Conservation (phyloP, 2,888 invertebrate genomes). For the Boloria euphrosyne region DNA sequence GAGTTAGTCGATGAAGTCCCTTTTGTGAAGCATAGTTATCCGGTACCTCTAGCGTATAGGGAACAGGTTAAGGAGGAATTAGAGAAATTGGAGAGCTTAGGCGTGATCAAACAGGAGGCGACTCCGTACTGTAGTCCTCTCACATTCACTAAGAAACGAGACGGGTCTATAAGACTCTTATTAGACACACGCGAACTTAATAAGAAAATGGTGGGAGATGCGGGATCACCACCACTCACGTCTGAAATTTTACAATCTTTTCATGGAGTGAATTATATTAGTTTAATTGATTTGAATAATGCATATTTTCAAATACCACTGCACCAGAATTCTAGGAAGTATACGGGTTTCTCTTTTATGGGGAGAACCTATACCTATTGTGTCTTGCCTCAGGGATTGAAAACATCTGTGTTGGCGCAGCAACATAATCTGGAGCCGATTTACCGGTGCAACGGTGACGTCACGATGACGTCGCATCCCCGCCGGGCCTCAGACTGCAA, state of each 20-base stretch:
- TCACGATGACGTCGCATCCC: too few relatives aligned
- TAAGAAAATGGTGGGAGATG: constrained; percentile 32
- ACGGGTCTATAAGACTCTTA: too few relatives aligned
- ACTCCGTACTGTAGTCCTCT: constrained; percentile 42
- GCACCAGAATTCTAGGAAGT: constrained; percentile 26
- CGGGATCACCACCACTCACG: constrained; percentile 31
- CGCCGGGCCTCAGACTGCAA: too few relatives aligned
- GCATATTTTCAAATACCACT: constrained; percentile 40
- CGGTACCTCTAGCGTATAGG: constrained; percentile 42
- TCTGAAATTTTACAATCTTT: constrained; percentile 36
- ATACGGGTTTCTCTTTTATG: constrained; percentile 36
- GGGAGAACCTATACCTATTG: constrained; percentile 37
- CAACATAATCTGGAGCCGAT: too few relatives aligned
- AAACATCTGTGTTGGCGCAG: too few relatives aligned
- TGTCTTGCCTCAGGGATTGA: constrained; percentile 41
- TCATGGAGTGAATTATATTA: constrained; percentile 34
- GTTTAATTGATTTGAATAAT: constrained; percentile 38
- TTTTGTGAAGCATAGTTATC: constrained; percentile 37
- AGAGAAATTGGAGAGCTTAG: constrained; percentile 34
- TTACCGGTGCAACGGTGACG: too few relatives aligned
- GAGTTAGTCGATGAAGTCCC: constrained; percentile 34
- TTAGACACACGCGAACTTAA: constrained; percentile 36
- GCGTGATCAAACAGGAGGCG: constrained; percentile 34
- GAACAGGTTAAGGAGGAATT: constrained; percentile 36
- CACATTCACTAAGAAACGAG: constrained; percentile 30